These are phyloP conservation scores for Miltochrista miniata DNA, from an alignment of 2,888 invertebrate species.

Conservation along the genomic window DNA sequence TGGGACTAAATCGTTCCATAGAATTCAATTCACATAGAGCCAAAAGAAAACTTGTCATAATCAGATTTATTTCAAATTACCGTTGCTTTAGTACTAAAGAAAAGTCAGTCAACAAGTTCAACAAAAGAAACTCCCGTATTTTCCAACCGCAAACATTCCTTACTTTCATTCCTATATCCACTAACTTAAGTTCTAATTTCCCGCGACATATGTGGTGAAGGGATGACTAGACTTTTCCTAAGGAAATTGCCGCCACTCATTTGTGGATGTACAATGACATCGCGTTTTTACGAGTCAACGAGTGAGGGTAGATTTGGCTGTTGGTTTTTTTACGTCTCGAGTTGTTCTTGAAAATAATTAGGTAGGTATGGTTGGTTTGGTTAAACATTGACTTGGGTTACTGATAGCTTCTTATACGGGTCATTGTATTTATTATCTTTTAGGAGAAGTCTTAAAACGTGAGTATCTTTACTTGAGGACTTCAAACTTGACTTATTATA, in stretches of 20 bases:
- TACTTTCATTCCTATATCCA: conserved; percentile 57
- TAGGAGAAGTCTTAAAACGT: no score
- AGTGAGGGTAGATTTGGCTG: conserved; percentile 34
- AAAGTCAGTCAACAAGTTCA: conserved; percentile 18
- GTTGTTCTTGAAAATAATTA: conserved; percentile 29
- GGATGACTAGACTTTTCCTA: conserved; percentile 65
- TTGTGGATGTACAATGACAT: conserved; percentile 70
- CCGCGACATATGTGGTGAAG: conserved; percentile 71
- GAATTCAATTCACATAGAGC: no score
- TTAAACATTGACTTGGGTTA: no score
- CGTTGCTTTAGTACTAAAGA: background rate
- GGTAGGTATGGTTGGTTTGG: background rate
- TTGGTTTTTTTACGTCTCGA: conserved; percentile 28
- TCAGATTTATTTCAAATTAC: no score
- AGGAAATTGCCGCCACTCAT: conserved; percentile 76
- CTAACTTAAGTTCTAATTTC: conserved; percentile 58
- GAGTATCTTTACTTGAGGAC: no score
- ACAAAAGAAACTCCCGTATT: conserved; percentile 39
- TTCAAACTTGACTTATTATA: no score
- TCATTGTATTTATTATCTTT: no score
- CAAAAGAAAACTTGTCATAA: no score
- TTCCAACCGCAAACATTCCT: conserved; percentile 48
- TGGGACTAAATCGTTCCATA: no score
- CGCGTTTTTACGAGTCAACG: conserved; percentile 60
- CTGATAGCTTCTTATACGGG: no score